Percentiles rank a stretch among this genome's conserved stretches.
Evolutionary conservation across 23 tunicate genomes (phyloP).

Genomic region (Halocynthia roretzi): DNA sequence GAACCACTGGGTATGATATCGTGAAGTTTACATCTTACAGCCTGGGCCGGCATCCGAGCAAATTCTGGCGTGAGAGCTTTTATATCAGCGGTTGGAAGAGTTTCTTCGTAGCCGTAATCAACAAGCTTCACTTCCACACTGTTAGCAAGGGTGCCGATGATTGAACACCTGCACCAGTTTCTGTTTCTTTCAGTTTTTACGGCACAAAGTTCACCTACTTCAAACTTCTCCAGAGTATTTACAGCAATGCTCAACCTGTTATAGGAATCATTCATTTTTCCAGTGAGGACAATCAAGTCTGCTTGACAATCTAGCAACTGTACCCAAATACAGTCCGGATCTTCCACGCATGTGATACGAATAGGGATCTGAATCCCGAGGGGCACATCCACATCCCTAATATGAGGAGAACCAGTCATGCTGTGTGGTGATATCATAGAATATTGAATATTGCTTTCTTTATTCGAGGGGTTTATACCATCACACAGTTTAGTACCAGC

Average conservation of each 20-base stretch:
- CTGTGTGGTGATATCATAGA: too few relatives aligned
- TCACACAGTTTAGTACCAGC: neutral
- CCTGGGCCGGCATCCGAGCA: slow-evolving; percentile 25
- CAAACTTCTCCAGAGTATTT: neutral
- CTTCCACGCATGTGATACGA: slow-evolving; percentile 45
- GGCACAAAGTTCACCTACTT: slow-evolving; percentile 19
- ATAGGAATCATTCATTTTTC: slow-evolving; percentile 32
- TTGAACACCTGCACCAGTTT: slow-evolving; percentile 52
- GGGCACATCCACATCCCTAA: neutral
- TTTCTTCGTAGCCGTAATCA: slow-evolving; percentile 62
- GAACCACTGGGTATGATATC: slow-evolving; percentile 24
- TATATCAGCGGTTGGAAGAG: slow-evolving; percentile 20
- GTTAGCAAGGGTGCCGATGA: slow-evolving; percentile 26
- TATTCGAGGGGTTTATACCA: neutral
- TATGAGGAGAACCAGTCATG: too few relatives aligned
- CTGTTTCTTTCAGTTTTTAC: neutral
- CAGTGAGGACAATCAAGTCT: slow-evolving; percentile 23
- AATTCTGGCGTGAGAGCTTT: slow-evolving; percentile 28
- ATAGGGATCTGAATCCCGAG: slow-evolving; percentile 24
- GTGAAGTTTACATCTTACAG: slow-evolving; percentile 41
- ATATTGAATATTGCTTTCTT: too few relatives aligned
- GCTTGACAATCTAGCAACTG: slow-evolving; percentile 33
- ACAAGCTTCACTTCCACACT: slow-evolving; percentile 56
- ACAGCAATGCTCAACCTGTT: slow-evolving; percentile 4
- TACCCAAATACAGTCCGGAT: slow-evolving; percentile 71